These are phyloP conservation scores for Anoncus sp. DNA, from an alignment of 2,888 invertebrate genomes.

Conservation along the genomic window DNA sequence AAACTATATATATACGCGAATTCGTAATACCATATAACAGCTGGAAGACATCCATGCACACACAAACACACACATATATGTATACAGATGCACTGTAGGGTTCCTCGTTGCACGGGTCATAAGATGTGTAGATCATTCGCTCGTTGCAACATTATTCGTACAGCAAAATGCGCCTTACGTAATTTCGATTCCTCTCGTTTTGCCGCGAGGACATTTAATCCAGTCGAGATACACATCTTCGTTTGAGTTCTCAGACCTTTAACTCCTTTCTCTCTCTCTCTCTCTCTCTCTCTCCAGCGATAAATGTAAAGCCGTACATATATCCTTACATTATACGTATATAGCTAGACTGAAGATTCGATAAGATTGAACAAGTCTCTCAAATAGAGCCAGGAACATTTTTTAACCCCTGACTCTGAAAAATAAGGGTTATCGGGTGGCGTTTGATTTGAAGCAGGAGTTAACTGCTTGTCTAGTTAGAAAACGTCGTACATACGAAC, in stretches of 20 bases:
- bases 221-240: slow-evolving; percentile 3
- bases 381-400: no score
- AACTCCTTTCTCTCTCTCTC: background rate
- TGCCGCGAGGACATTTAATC: slow-evolving; percentile 15
- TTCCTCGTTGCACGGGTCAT: slow-evolving; percentile 41
- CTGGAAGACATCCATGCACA: background rate
- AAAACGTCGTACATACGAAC: no score
- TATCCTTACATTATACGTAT: no score
- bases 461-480: no score
- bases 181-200: slow-evolving; percentile 53
- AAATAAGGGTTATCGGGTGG: no score
- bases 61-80: slow-evolving; percentile 2
- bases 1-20: slow-evolving; percentile 30
- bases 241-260: slow-evolving; percentile 5
- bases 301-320: no score
- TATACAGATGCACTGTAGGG: background rate
- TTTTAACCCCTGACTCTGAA: no score
- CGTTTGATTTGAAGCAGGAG: no score
- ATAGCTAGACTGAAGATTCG: no score
- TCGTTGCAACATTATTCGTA: slow-evolving; percentile 72
- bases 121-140: slow-evolving; percentile 52
- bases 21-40: slow-evolving; percentile 4
- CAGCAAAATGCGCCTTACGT: slow-evolving; percentile 69
- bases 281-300: no score
- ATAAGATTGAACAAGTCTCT: no score